Base-by-base conservation (phyloP, 2,888 invertebrate species). In the Actias luna region DNA sequence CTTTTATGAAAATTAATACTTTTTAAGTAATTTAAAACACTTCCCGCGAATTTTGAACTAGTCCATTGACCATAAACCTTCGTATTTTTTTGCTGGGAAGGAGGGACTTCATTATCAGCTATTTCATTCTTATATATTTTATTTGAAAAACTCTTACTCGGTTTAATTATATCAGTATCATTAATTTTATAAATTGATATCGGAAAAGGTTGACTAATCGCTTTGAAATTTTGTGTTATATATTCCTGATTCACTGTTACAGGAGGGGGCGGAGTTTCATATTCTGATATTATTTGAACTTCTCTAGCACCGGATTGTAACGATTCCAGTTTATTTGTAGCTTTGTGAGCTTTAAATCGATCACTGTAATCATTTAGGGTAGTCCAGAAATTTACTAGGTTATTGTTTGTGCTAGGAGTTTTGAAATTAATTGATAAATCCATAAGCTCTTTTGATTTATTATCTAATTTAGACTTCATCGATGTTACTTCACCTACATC, bases 31-130 rank as follows among this genome's bases (percentile, higher is more conserved):
- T 88, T 86, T 66, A 91, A 77, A 27, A 91, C 89, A 63, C 71
- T 87, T 1, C 84, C 84, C 14, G 88, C 88, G 72, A 86, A 89
- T 69, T 85, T 87, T 1, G 88, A 84, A 70, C 84, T 83, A 8
- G 85, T 84, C 89, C 89, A 89, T 67, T 89, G 88, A 2, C 88
- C 88, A 63, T 86, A 89, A 12, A 85, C 82, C 68, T 84, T 84
- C 12, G 71, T 69, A 66, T 83, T 78, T 61, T 75, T 76, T 31
- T 75, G 69, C 8, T 72, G 58, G 0, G 85, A 82, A 22, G 89
- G 89, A 52, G 89, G 87, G 10, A 76, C 80, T 76, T 85, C 86
- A 8, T 80, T 62, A 33, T 87, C 84, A 10, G 79, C 73, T 65
- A 87, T 63, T 66, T 75, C 70, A 63, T 72, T 67, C 10, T 64